Base-by-base conservation (phyloP, 2,113 vertebrate species). In the Malurus melanocephalus region DNA sequence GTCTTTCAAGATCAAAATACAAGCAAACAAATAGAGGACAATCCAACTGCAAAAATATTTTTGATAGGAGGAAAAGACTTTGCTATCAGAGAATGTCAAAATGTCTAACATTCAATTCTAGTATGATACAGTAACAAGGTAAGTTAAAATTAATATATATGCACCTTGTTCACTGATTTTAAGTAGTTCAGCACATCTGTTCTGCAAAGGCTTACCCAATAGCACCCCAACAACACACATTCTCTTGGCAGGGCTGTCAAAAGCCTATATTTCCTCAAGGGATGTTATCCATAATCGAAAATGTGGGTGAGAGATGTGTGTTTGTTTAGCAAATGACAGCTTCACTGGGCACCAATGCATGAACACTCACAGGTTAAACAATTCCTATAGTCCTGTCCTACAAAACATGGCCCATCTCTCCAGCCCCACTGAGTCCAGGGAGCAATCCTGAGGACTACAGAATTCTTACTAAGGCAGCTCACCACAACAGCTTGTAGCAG, bases 1-100 rank as follows among this genome's bases (percentile, higher is more conserved):
- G 74, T 93, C 78, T 93, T 94, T 84, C 75, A 56, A 85, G 71
- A 94, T 71, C 84, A 95, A 91, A 94, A 95, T 62, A 90, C 14
- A 38, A 69, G 83, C 74, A 95, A 94, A 91, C 73, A 93, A 95
- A 91, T 53, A 86, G 66, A 93, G 85, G 71, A 59, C 4, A 2
- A 87, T 93, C 86, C 90, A 93, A 93, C 71, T 88, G 78, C 67
- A 80, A 88, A 81, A 85, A 32, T 78, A 80, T 66, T 92, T 91
- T 92, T 94, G 69, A 91, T 91, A 33, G 62, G 57, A 89, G 73
- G 49, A 64, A 88, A 81, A 91, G 71, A 73, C 59, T 88, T 90
- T 56, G 67, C 71, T 51, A 90, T 71, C 53, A 80, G 52, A 87
- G 78, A 87, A 93, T 62, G 81, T 88, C 84, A 94, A 84, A 89